Conservation (phyloP, 2,888 invertebrate genomes). For the Rotaria socialis region DNA sequence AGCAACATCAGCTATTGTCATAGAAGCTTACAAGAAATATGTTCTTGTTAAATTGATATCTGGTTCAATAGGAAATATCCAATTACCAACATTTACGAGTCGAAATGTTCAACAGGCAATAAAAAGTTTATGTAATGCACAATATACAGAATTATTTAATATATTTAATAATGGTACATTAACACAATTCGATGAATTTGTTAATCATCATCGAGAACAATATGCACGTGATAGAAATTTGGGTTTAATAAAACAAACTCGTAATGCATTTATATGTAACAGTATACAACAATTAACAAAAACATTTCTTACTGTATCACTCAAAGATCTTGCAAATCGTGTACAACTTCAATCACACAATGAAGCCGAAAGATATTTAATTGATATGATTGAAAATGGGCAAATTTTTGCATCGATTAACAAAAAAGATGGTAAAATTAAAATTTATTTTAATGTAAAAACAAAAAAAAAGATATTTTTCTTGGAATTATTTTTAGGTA, state of each 20-base stretch:
- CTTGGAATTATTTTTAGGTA: constrained; percentile 56
- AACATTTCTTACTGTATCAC: constrained; percentile 81
- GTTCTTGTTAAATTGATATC: constrained; percentile 78
- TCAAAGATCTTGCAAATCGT: constrained; percentile 80
- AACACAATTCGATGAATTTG: constrained; percentile 68
- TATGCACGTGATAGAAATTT: constrained; percentile 65
- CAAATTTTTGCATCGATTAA: constrained; percentile 94
- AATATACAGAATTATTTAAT: constrained; percentile 79
- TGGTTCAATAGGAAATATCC: constrained; percentile 69
- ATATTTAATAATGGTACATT: constrained; percentile 75
- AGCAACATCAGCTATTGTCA: constrained; percentile 90
- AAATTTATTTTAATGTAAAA: neutral
- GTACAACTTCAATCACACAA: constrained; percentile 77
- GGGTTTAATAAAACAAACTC: constrained; percentile 70
- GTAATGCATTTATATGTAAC: constrained; percentile 83
- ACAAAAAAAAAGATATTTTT: too few relatives aligned
- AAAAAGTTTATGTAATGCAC: constrained; percentile 57
- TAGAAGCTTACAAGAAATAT: constrained; percentile 94
- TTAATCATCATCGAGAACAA: constrained; percentile 75
- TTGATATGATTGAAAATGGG: constrained; percentile 93
- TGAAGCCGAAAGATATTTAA: constrained; percentile 85
- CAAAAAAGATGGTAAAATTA: constrained; percentile 75
- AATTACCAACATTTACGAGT: constrained; percentile 82
- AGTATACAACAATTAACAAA: constrained; percentile 92
- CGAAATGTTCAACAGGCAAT: constrained; percentile 71